Conservation (phyloP, 2,888 invertebrate genomes). For the Punctoribates punctum region DNA sequence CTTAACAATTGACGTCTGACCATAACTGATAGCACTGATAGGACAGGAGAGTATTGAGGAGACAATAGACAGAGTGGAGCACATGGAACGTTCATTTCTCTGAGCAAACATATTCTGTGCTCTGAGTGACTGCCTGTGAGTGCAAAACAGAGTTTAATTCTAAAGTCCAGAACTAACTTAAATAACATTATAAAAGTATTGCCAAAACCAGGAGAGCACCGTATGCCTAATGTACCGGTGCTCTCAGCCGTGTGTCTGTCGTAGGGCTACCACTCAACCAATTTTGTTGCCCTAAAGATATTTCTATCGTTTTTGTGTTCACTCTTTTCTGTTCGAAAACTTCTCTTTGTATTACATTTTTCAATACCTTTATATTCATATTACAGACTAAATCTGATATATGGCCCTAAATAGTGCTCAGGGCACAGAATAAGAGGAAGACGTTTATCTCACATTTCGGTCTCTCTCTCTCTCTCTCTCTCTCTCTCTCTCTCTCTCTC, state of each 20-base stretch:
- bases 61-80: background rate
- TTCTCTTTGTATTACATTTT: background rate
- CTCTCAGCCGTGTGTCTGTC: no score
- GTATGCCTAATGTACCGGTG: no score
- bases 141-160: background rate
- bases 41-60: background rate
- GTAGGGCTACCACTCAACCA: background rate
- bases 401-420: no score
- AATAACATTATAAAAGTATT: constrained; percentile 7
- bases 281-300: background rate
- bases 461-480: no score
- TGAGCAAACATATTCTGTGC: background rate
- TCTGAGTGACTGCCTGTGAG: background rate
- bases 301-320: background rate
- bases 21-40: background rate
- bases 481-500: no score
- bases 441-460: no score
- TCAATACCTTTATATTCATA: background rate
- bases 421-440: no score
- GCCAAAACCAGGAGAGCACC: background rate
- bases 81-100: constrained; percentile 14
- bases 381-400: no score
- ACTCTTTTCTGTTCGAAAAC: background rate
- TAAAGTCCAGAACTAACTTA: constrained; percentile 13
- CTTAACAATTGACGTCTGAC: constrained; percentile 16